Percentiles rank a stretch among this genome's conserved stretches.
phyloP scores from a whole-genome alignment of 1,140 invertebrate genomes.

The Achatina immaculata region DNA sequence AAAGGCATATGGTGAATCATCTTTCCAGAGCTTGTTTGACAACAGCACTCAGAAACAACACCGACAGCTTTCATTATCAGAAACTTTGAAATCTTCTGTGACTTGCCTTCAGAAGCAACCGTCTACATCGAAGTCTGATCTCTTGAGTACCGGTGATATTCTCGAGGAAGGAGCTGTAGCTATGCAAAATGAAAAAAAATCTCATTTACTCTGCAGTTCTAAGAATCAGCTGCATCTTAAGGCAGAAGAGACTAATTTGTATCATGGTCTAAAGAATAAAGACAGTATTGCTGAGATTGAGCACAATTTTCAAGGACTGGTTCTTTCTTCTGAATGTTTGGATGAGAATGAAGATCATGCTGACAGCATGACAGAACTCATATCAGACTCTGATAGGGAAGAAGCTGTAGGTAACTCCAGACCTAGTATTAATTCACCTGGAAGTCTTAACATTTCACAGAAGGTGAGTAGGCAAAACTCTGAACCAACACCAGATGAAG shows the following conservation, averaged over 20 bases:
- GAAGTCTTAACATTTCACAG: neutral
- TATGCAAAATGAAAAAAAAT: conserved; percentile 20
- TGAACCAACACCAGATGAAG: conserved; percentile 17
- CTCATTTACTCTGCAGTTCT: neutral
- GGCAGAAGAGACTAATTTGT: neutral
- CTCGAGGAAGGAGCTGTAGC: neutral
- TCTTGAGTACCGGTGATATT: neutral
- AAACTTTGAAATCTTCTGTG: neutral
- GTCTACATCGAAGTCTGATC: neutral
- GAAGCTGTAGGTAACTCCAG: conserved; percentile 42
- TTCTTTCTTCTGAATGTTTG: conserved; percentile 23
- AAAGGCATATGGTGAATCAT: neutral
- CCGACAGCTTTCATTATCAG: neutral
- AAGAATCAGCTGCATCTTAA: neutral
- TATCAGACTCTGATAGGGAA: conserved; percentile 41
- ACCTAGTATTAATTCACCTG: neutral
- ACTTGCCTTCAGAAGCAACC: neutral
- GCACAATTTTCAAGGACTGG: conserved; percentile 13
- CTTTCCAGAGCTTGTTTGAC: neutral
- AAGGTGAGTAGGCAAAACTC: conserved; percentile 10
- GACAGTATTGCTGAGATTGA: neutral
- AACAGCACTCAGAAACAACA: neutral
- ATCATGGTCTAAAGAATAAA: neutral
- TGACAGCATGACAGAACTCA: conserved; percentile 42
- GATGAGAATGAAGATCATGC: conserved; percentile 42